phyloP scores from a whole-genome alignment of 2,113 vertebrate genomes.

The Ranitomeya imitator region DNA sequence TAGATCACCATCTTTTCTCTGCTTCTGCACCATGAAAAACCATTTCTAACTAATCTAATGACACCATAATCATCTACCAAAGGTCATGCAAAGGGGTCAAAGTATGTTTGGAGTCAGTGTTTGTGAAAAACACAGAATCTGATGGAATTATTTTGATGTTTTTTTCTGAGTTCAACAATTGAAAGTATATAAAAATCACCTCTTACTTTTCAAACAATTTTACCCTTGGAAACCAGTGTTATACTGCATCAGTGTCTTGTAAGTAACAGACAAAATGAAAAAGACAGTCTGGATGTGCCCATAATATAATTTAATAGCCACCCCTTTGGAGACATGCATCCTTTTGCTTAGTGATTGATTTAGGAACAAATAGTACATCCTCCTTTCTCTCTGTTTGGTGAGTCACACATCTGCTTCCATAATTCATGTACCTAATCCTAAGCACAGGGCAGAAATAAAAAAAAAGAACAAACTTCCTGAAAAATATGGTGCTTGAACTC shows the following conservation, averaged over 20 bases:
- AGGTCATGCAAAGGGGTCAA: too few relatives aligned
- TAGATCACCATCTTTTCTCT: too few relatives aligned
- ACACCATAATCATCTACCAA: too few relatives aligned
- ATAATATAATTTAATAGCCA: background rate
- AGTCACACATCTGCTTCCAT: background rate
- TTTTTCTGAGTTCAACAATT: too few relatives aligned
- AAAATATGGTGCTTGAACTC: background rate
- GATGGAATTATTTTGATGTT: too few relatives aligned
- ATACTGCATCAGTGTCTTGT: background rate
- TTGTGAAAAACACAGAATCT: too few relatives aligned
- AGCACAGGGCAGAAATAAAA: background rate
- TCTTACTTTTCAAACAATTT: too few relatives aligned
- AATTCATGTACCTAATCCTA: background rate
- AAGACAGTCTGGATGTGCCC: background rate
- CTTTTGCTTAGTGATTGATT: background rate
- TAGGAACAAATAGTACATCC: background rate
- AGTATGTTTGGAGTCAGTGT: too few relatives aligned
- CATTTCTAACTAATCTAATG: too few relatives aligned
- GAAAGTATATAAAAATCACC: too few relatives aligned
- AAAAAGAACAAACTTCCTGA: background rate
- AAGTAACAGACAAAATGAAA: background rate
- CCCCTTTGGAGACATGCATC: background rate
- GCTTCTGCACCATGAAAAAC: too few relatives aligned
- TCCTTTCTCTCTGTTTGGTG: background rate
- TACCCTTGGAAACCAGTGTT: background rate